These are phyloP conservation scores for Pseudoatta argentina DNA, from an alignment of 1,140 invertebrate species.

Conservation along the genomic window DNA sequence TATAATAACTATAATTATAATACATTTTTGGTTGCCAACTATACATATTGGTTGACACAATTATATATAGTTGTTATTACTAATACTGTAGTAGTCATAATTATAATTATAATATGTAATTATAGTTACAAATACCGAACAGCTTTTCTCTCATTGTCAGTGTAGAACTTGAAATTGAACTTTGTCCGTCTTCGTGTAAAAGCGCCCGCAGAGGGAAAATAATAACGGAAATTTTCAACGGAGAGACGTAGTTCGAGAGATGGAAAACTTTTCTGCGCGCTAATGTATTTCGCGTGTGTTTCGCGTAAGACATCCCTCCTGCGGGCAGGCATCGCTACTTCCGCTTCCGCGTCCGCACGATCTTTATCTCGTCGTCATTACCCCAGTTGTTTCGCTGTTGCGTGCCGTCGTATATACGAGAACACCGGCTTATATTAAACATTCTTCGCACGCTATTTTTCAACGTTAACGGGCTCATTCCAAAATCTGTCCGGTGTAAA, in stretches of 20 bases:
- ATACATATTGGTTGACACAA: no score
- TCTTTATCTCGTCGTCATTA: constrained; percentile 10
- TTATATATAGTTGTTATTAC: no score
- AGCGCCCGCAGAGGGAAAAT: neutral
- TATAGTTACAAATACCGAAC: no score
- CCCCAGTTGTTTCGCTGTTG: neutral
- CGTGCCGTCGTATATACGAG: neutral
- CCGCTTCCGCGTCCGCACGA: neutral
- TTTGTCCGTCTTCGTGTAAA: neutral
- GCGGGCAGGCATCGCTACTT: neutral
- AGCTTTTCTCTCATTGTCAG: no score
- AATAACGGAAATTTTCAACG: constrained; percentile 11
- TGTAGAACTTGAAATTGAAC: neutral
- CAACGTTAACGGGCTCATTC: constrained; percentile 17
- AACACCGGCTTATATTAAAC: neutral
- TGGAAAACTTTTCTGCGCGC: constrained; percentile 18
- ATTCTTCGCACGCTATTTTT: neutral
- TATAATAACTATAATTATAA: no score
- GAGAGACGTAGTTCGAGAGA: neutral
- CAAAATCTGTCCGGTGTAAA: constrained; percentile 43
- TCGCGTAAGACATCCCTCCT: neutral
- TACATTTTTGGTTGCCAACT: no score
- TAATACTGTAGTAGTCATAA: no score
- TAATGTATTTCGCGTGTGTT: constrained; percentile 25
- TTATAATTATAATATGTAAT: no score